A percentile compares a stretch with the other conserved stretches of the same genome.
phyloP scores from a whole-genome alignment of 2,113 vertebrate genomes.

The Stegastes partitus region DNA sequence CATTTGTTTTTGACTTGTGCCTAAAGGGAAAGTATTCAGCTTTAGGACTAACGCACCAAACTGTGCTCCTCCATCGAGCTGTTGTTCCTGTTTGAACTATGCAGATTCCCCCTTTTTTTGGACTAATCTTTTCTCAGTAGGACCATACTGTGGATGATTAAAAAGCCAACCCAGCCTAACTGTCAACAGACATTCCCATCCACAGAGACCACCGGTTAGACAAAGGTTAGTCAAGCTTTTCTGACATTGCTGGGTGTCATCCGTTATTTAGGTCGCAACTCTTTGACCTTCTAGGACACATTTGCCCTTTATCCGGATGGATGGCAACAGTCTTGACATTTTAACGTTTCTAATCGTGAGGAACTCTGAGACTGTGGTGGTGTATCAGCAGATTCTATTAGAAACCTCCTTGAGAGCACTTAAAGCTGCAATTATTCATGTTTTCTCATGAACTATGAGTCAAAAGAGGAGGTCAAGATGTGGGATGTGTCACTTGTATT shows the following conservation, averaged over 20 bases:
- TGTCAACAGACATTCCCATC: conserved; percentile 35
- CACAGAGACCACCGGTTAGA: conserved; percentile 31
- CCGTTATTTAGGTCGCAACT: conserved; percentile 13
- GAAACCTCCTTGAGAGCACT: background rate
- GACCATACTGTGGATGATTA: conserved; percentile 6
- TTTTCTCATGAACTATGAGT: no score
- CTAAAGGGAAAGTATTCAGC: background rate
- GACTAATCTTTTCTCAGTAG: background rate
- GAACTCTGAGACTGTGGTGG: background rate
- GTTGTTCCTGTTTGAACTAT: background rate
- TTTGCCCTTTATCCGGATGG: conserved; percentile 45
- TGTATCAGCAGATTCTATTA: background rate
- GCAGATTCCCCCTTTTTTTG: background rate
- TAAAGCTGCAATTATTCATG: no score
- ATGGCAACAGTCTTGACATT: conserved; percentile 46
- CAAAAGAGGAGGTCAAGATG: no score
- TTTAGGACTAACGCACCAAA: background rate
- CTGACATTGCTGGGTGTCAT: conserved; percentile 38
- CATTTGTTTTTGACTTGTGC: conserved; percentile 18
- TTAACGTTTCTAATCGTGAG: conserved; percentile 27
- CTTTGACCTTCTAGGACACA: conserved; percentile 48
- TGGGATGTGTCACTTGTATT: no score
- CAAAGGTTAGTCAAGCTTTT: conserved; percentile 53
- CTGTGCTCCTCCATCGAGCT: background rate
- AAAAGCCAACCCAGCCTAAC: conserved; percentile 14